Conservation (phyloP, 2,888 invertebrate species). For the Drosophila histrio region DNA sequence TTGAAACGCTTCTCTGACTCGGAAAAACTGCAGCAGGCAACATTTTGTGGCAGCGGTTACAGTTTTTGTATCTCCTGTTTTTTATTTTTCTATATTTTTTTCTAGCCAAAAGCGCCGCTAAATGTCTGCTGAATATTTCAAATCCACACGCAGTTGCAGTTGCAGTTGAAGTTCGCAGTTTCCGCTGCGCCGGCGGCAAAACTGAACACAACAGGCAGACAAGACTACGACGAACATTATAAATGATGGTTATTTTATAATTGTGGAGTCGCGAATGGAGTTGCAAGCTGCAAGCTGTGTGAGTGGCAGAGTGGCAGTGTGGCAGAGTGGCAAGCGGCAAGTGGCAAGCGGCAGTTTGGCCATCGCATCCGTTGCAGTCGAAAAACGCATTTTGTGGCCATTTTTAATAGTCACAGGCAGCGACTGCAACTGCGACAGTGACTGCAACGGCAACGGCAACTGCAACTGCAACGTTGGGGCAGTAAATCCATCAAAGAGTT, state of each 20-base stretch:
- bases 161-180: slow-evolving; percentile 40
- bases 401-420: slow-evolving; percentile 59
- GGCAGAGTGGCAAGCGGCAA: background rate
- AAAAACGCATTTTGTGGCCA: slow-evolving; percentile 73
- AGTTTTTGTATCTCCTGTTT: slow-evolving; percentile 8
- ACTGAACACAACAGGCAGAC: slow-evolving; percentile 4
- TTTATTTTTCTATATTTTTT: slow-evolving; percentile 7
- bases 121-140: slow-evolving; percentile 70
- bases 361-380: slow-evolving; percentile 61
- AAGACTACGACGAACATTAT: slow-evolving; percentile 58
- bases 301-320: background rate
- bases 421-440: slow-evolving; percentile 7
- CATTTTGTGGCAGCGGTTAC: slow-evolving; percentile 1
- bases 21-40: slow-evolving; percentile 62
- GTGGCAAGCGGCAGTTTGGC: slow-evolving; percentile 28
- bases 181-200: slow-evolving; percentile 57
- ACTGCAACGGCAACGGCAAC: slow-evolving; percentile 6
- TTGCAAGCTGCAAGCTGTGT: background rate
- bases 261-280: slow-evolving; percentile 55
- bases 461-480: slow-evolving; percentile 26
- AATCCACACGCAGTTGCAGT: slow-evolving; percentile 62
- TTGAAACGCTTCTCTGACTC: slow-evolving; percentile 82
- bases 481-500: slow-evolving; percentile 76
- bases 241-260: slow-evolving; percentile 78
- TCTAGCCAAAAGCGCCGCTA: slow-evolving; percentile 71